Evolutionary conservation across 1,140 invertebrate genomes (phyloP), one percentile per base, ranked within the genome.

Genomic region (Homarus americanus): DNA sequence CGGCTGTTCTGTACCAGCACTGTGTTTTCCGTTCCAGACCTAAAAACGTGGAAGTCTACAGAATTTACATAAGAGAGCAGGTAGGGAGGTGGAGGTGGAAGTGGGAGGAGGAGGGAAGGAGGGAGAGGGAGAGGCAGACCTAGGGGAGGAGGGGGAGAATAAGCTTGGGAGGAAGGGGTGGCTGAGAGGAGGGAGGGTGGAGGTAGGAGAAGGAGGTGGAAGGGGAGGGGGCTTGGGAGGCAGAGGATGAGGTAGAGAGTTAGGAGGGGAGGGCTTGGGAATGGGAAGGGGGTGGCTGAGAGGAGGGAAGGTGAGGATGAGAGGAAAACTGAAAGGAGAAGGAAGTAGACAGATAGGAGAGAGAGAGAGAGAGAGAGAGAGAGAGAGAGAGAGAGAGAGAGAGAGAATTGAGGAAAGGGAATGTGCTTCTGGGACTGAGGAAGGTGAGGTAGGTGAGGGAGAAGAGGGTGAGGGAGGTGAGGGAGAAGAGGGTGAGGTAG

Each of bases 41-140:
- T 20, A 53, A 89, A 89, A 82, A 89, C 38, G 41, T 17, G 66
- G 53, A 28, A 69, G 40, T 36, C 85, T 63, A 17, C 40, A 28
- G 80, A 89, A 89, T 89, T 89, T 89, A 89, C 87, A 89, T 89
- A 89, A 66, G 87, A 82, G 69, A 82, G 87, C 69, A 75, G 79
- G 79, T 72, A 89, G 79, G 66, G n/a, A 73, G 66, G 49, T 41
- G 15, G 49, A 66, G 40, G 49, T 38, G 32, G 36, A 34, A 20
- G 76, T 4, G n/a, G 38, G 44, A 34, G 44, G 28, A n/a, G 32
- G 73, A 49, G 73, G 20, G 44, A 40, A 20, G 58, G 38, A 44
- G 38, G n/a, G 66, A 40, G 69, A 20, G 69, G 28, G n/a, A 28
- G 69, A 63, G 73, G 32, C 40, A 66, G 15, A 41, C 10, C 20